Conservation (phyloP, 2,797 vertebrate genomes). For the Menidia menidia region DNA sequence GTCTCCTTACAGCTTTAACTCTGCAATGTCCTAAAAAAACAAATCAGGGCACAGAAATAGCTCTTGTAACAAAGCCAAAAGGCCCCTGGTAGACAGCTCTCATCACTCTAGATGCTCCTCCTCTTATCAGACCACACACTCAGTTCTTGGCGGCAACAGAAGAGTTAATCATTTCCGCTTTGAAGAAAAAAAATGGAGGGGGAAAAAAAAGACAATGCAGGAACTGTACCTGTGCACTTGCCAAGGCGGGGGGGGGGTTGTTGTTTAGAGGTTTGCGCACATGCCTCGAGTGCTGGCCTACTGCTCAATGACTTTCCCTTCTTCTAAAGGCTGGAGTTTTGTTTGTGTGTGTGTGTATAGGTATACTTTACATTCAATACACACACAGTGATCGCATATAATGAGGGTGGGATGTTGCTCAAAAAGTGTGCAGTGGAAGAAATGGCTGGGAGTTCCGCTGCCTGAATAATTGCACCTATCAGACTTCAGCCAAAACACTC, state of each 20-base stretch:
- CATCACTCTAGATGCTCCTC: constrained; percentile 72
- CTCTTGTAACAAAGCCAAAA: constrained; percentile 46
- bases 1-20: constrained; percentile 1
- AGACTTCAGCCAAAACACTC: constrained; percentile 43
- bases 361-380: constrained; percentile 33
- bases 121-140: constrained; percentile 77
- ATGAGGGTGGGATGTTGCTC: constrained; percentile 64
- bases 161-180: constrained; percentile 80
- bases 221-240: constrained; percentile 74
- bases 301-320: constrained; percentile 73
- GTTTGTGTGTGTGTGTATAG: constrained; percentile 1
- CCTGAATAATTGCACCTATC: constrained; percentile 73
- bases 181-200: constrained; percentile 34
- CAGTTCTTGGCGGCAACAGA: constrained; percentile 30
- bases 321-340: constrained; percentile 47
- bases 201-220: constrained; percentile 63
- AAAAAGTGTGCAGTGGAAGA: constrained; percentile 69
- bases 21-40: constrained; percentile 3
- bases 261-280: constrained; percentile 61
- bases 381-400: constrained; percentile 32
- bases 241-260: constrained; percentile 63
- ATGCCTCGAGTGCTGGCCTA: constrained; percentile 48
- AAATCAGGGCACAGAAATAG: constrained; percentile 8
- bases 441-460: constrained; percentile 67
- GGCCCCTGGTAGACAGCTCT: constrained; percentile 59